A percentile compares a stretch with the other conserved stretches of the same genome.
These are phyloP conservation scores for Anthoscopus minutus DNA, from an alignment of 2,113 vertebrate species.

Conservation along the genomic window DNA sequence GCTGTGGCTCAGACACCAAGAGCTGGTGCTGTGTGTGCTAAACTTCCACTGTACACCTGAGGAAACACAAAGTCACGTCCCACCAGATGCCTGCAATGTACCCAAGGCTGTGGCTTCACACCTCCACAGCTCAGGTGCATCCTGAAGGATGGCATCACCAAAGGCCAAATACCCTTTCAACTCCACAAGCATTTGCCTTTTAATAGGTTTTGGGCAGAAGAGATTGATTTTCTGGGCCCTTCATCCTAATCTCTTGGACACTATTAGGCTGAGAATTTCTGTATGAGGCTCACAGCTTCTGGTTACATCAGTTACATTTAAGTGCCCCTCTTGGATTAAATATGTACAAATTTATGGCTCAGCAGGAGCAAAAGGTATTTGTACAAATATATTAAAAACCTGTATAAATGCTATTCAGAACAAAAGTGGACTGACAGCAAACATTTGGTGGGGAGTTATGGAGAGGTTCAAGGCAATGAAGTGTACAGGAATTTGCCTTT, in stretches of 20 bases:
- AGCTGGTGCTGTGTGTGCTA: neutral
- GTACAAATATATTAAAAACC: neutral
- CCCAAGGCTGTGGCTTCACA: neutral
- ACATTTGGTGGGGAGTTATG: fast-evolving
- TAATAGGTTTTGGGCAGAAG: neutral
- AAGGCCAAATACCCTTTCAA: neutral
- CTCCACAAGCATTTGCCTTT: neutral
- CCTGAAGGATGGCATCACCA: neutral
- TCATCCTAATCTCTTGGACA: neutral
- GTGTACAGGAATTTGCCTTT: neutral
- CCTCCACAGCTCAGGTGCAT: neutral
- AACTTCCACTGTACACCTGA: neutral
- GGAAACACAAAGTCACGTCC: neutral
- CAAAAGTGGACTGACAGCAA: neutral
- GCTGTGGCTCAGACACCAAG: neutral
- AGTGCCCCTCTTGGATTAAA: neutral
- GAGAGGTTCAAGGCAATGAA: neutral
- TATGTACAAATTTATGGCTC: neutral
- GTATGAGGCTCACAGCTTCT: neutral
- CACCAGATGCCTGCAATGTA: neutral
- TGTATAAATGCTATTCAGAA: neutral
- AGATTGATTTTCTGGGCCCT: neutral
- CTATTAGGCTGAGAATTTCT: neutral
- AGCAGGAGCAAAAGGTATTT: neutral
- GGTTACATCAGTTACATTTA: neutral